These are phyloP conservation scores for Staurois parvus DNA, from an alignment of 2,797 vertebrate species.

Conservation along the genomic window DNA sequence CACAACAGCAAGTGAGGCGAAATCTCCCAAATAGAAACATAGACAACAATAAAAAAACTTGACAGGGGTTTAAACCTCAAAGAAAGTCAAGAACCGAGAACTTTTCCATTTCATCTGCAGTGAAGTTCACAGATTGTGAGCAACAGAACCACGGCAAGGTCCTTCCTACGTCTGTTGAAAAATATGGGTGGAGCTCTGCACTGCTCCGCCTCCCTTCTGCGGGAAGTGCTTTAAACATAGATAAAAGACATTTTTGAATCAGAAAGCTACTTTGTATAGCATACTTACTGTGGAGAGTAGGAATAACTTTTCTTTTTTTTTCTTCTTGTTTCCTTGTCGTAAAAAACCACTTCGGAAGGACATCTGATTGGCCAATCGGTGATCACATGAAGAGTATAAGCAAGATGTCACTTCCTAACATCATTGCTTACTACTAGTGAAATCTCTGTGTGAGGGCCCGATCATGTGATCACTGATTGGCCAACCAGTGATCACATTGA, in stretches of 20 bases:
- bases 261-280: not conserved
- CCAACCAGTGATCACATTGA: no score
- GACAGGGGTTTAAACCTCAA: no score
- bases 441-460: no score
- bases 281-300: not conserved
- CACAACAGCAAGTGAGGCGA: no score
- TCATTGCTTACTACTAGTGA: no score
- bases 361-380: no score
- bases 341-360: not conserved
- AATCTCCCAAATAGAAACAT: no score
- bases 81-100: not conserved
- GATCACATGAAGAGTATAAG: no score
- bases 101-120: not conserved
- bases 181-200: slow-evolving; percentile 46
- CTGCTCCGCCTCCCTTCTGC: slow-evolving; percentile 3
- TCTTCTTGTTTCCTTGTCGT: no score
- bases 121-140: slow-evolving; percentile 57
- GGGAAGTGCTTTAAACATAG: not conserved
- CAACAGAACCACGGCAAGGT: slow-evolving; percentile 70
- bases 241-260: not conserved
- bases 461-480: no score
- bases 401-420: no score
- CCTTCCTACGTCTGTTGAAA: slow-evolving; percentile 67
- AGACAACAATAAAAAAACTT: no score
- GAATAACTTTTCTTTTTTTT: not conserved